A percentile compares a stretch with the other conserved stretches of the same genome.
Evolutionary conservation across 2,113 vertebrate species (phyloP).

Genomic region (Nyctibius bracteatus): DNA sequence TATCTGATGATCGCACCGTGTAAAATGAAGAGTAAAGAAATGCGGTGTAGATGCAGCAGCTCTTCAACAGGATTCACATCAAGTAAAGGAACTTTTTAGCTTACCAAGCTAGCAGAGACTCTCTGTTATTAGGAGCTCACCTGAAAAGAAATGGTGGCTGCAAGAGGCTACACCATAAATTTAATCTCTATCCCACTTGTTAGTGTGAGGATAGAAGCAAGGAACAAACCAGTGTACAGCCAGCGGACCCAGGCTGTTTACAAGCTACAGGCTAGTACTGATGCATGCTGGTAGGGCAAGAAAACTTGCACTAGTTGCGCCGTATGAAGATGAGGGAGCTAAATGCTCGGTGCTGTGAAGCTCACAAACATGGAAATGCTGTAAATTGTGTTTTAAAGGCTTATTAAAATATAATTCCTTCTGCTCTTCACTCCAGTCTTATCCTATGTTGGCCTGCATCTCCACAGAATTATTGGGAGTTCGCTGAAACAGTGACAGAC

Average conservation of each 20-base stretch:
- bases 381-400: not conserved
- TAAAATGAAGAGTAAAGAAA: not conserved
- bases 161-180: not conserved
- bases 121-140: not conserved
- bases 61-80: not conserved
- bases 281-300: accelerated
- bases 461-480: not conserved
- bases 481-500: not conserved
- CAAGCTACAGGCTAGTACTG: too few relatives aligned
- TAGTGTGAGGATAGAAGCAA: not conserved
- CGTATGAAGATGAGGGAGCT: not conserved
- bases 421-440: not conserved
- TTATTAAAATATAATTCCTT: not conserved
- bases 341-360: not conserved
- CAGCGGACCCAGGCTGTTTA: not conserved
- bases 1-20: not conserved
- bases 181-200: not conserved
- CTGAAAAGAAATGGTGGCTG: not conserved
- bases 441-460: accelerated
- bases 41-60: not conserved
- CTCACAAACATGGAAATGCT: not conserved
- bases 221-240: not conserved
- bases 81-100: not conserved
- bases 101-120: not conserved
- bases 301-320: not conserved